A percentile compares a stretch with the other conserved stretches of the same genome.
Evolutionary conservation across 2,888 invertebrate species (phyloP).

Genomic region (Elysia crispata): DNA sequence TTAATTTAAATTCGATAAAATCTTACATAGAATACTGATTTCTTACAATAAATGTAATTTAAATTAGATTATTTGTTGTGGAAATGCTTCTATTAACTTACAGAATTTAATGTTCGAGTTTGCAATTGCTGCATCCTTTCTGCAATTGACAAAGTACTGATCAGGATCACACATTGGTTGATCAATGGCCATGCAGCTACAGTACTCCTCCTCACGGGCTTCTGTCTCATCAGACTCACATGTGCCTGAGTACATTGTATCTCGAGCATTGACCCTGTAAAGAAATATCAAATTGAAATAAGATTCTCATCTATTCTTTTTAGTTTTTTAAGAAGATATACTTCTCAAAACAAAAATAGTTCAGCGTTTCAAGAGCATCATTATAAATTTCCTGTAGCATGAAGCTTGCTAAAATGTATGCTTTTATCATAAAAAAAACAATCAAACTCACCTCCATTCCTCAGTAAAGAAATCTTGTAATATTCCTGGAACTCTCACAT

Average conservation of each 20-base stretch:
- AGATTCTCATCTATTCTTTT: no score
- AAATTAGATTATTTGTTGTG: no score
- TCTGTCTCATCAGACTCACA: constrained; percentile 44
- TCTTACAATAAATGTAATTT: background rate
- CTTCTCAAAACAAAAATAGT: no score
- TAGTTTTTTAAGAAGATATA: no score
- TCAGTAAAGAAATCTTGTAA: constrained; percentile 46
- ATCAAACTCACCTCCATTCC: constrained; percentile 45
- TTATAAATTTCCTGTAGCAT: no score
- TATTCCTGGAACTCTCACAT: constrained; percentile 25
- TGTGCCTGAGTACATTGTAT: constrained; percentile 57
- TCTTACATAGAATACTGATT: no score
- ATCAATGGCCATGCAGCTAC: constrained; percentile 43
- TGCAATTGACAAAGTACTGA: constrained; percentile 50
- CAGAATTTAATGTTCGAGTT: background rate
- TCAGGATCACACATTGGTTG: constrained; percentile 42
- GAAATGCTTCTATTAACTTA: background rate
- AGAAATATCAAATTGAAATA: background rate
- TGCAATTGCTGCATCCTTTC: background rate
- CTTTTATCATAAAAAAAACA: constrained; percentile 37
- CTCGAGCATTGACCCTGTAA: constrained; percentile 51
- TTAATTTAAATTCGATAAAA: background rate
- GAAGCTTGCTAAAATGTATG: no score
- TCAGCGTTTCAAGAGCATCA: no score
- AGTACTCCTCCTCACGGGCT: constrained; percentile 34